Conservation (phyloP, 2,888 invertebrate species). For the Cheilosia vulpina region DNA sequence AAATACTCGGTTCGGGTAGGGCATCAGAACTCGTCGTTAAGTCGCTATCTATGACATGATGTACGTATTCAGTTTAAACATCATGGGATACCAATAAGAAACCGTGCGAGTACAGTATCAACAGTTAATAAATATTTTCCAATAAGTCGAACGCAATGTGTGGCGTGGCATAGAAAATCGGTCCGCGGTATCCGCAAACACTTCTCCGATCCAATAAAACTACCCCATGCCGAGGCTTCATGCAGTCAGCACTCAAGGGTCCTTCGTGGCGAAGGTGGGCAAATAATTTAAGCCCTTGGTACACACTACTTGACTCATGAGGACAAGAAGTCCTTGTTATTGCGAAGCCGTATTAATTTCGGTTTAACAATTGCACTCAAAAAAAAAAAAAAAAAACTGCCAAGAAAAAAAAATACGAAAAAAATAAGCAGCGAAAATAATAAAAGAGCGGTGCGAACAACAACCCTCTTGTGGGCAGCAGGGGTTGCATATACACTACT, state of each 20-base stretch:
- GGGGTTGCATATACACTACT: slow-evolving; percentile 20
- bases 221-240: slow-evolving; percentile 58
- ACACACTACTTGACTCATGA: slow-evolving; percentile 69
- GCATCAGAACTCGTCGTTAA: too few relatives aligned
- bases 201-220: slow-evolving; percentile 71
- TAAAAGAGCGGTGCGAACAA: slow-evolving; percentile 55
- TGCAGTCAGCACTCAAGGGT: slow-evolving; percentile 46
- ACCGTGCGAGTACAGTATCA: slow-evolving; percentile 45
- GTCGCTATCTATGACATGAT: too few relatives aligned
- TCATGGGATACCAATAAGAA: slow-evolving; percentile 43
- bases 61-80: slow-evolving; percentile 2
- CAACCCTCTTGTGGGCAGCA: slow-evolving; percentile 30
- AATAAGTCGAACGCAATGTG: slow-evolving; percentile 47
- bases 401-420: not conserved
- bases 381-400: slow-evolving; percentile 28
- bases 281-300: slow-evolving; percentile 72
- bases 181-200: slow-evolving; percentile 62
- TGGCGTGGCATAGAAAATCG: slow-evolving; percentile 43
- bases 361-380: slow-evolving; percentile 65
- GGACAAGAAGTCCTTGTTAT: slow-evolving; percentile 67
- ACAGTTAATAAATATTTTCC: slow-evolving; percentile 62
- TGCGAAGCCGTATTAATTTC: slow-evolving; percentile 73
- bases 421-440: slow-evolving; percentile 16
- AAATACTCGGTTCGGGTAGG: too few relatives aligned
- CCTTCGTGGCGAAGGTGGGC: slow-evolving; percentile 70